Evolutionary conservation across 2,888 invertebrate genomes (phyloP).

Genomic region (Dynastes tityus): DNA sequence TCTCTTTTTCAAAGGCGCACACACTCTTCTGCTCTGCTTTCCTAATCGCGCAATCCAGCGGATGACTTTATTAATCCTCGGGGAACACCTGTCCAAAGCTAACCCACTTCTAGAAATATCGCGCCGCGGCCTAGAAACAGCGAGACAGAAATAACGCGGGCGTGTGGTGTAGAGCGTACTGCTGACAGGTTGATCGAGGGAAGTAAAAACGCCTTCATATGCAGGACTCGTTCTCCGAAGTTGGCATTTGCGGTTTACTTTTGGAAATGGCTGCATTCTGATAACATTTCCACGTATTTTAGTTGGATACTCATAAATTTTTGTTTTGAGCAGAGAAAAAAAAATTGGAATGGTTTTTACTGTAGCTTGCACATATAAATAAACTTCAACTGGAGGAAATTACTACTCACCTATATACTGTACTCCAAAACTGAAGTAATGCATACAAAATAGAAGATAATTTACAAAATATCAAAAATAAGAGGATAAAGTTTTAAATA

Average conservation of each 20-base stretch:
- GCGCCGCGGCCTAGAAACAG: slow-evolving; percentile 40
- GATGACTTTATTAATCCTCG: slow-evolving; percentile 58
- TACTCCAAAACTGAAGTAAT: no score
- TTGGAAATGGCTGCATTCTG: neutral
- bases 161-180: slow-evolving; percentile 51
- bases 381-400: no score
- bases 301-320: no score
- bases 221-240: slow-evolving; percentile 14
- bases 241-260: neutral
- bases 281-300: neutral
- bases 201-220: slow-evolving; percentile 45
- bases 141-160: slow-evolving; percentile 56
- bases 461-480: neutral
- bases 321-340: no score
- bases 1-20: neutral
- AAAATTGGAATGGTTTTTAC: no score
- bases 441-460: neutral
- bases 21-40: neutral
- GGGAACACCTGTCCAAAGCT: slow-evolving; percentile 56
- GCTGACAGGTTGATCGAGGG: slow-evolving; percentile 57
- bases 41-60: slow-evolving; percentile 50
- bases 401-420: no score
- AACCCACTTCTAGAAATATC: slow-evolving; percentile 56
- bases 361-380: no score
- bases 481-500: neutral